A percentile compares a stretch with the other conserved stretches of the same genome.
Conservation (phyloP, 2,797 vertebrate genomes). For the Melopsittacus undulatus region DNA sequence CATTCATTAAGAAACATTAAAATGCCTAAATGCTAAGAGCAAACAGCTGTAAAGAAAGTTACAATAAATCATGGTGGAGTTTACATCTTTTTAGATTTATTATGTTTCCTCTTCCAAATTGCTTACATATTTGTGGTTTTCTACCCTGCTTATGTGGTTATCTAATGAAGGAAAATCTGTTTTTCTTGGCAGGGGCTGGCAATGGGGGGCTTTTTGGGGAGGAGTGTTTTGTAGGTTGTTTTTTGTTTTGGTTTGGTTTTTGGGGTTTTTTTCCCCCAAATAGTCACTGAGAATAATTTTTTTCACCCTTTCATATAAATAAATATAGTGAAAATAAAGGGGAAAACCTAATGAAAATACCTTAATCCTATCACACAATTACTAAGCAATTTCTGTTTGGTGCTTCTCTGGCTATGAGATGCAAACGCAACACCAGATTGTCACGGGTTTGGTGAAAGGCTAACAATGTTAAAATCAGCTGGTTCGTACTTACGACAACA, state of each 20-base stretch:
- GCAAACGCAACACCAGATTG: neutral
- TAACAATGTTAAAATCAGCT: neutral
- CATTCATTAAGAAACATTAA: no score
- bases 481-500: conserved; percentile 5
- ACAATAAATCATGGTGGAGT: neutral
- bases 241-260: neutral
- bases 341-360: neutral
- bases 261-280: neutral
- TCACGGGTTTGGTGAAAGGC: neutral
- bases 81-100: neutral
- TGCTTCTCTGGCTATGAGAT: neutral
- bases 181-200: neutral
- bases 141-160: neutral
- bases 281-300: neutral
- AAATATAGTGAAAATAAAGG: neutral
- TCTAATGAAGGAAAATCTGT: neutral
- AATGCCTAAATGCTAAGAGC: neutral
- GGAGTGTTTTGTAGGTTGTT: neutral
- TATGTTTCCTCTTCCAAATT: neutral
- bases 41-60: neutral
- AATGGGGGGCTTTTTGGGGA: neutral
- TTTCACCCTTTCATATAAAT: neutral
- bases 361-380: neutral
- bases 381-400: neutral
- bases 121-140: neutral